Evolutionary conservation across 2,888 invertebrate genomes (phyloP), one percentile per base, ranked within the genome.

Genomic region (Drosophila peninsularis): DNA sequence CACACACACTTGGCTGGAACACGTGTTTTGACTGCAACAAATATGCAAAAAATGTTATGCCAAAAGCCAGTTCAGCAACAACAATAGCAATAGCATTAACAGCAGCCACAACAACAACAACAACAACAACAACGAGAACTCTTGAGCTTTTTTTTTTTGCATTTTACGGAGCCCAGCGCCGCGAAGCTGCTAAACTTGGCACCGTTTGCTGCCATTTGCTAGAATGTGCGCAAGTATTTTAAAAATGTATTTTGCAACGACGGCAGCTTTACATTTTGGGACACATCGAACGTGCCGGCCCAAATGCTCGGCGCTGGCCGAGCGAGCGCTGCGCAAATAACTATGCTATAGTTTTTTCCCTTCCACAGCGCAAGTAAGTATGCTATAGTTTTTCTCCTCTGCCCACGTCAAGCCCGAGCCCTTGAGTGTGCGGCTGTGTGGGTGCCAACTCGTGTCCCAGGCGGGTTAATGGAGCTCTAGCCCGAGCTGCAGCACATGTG

Each of bases 1-100:
- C 58, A 58, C 36, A 71, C 49, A 32, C 47, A 53, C 36, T 61
- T 58, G 66, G 62, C 69, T 64, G 71, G 71, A 84, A 80, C 84
- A 86, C 86, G 82, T 84, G 84, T 86, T 86, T 82, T 70, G 84
- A 84, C 82, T 84, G 76, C 84, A 85, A 85, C 84, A 85, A 85
- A 85, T 86, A 85, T 85, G 80, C 84, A 80, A 79, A 86, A 86
- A 86, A 86, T 86, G 82, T 82, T 82, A 86, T 84, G 84, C 82
- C 82, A 85, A 84, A 82, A 82, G 75, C 72, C 79, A 82, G 64
- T 57, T 47, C 55, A 62, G 42, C 57, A 62, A 50, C 61, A 73
- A 42, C 34, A 62, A 47, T 36, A 44, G 21, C 36, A 36, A 47
- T 19, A 13, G 17, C 52, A 52, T 37, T 11, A 50, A 37, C 60